Percentiles rank a stretch among this genome's conserved stretches.
These are phyloP conservation scores for Desoria tigrina DNA, from an alignment of 2,888 invertebrate genomes.

Conservation along the genomic window DNA sequence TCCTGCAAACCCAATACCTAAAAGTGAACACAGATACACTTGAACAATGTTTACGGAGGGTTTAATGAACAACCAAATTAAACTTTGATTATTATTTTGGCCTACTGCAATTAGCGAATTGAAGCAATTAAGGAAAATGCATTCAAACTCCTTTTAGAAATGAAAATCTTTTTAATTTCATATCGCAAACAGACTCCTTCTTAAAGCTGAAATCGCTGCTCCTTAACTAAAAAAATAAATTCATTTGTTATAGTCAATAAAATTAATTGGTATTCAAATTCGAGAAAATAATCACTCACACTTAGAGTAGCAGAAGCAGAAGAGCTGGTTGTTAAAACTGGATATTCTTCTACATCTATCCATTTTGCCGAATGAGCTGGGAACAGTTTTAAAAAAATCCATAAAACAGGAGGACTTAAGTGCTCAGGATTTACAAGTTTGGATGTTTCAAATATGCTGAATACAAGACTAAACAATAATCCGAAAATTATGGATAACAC, in stretches of 20 bases:
- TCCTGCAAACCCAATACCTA: too few relatives aligned
- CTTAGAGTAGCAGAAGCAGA: constrained; percentile 26
- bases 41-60: too few relatives aligned
- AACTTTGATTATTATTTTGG: too few relatives aligned
- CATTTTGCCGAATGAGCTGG: constrained; percentile 38
- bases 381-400: constrained; percentile 32
- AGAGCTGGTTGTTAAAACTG: constrained; percentile 25
- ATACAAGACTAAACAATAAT: constrained; percentile 35
- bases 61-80: too few relatives aligned
- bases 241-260: not conserved
- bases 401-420: constrained; percentile 40
- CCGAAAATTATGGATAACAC: constrained; percentile 27
- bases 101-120: too few relatives aligned
- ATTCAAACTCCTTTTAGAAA: not conserved
- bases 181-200: constrained; percentile 37
- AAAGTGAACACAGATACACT: too few relatives aligned
- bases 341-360: constrained; percentile 36
- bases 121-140: too few relatives aligned
- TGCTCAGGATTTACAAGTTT: constrained; percentile 38
- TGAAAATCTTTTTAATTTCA: constrained; percentile 34
- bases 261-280: not conserved
- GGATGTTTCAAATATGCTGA: constrained; percentile 22
- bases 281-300: constrained; percentile 13
- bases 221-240: constrained; percentile 21
- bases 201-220: constrained; percentile 35